Conservation (phyloP, 2,797 vertebrate genomes). For the Sus cebifrons region DNA sequence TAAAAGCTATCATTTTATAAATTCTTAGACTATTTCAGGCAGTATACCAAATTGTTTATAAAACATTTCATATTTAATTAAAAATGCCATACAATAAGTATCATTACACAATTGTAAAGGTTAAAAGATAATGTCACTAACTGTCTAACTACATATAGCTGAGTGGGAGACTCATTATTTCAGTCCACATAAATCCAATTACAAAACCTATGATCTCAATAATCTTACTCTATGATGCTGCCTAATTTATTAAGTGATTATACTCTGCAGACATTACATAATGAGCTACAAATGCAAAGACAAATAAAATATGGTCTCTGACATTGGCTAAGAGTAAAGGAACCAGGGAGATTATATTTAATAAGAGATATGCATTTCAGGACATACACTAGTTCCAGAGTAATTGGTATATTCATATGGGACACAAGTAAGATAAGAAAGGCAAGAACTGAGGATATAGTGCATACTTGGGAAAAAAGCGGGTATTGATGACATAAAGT, state of each 20-base stretch:
- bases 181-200: neutral
- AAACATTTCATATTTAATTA: neutral
- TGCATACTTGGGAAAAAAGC: neutral
- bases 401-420: neutral
- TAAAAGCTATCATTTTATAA: neutral
- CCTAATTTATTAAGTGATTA: conserved; percentile 34
- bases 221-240: neutral
- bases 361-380: neutral
- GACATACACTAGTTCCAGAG: neutral
- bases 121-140: neutral
- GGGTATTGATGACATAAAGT: neutral
- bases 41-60: neutral
- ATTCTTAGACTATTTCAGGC: neutral
- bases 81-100: neutral
- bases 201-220: neutral
- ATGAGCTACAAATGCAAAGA: neutral
- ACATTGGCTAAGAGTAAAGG: neutral
- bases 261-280: neutral
- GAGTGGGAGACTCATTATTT: neutral
- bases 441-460: neutral
- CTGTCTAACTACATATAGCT: neutral
- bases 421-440: neutral
- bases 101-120: neutral
- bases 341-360: neutral
- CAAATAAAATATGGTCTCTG: conserved; percentile 22